A percentile compares a stretch with the other conserved stretches of the same genome.
Evolutionary conservation across 1,140 invertebrate genomes (phyloP).

Genomic region (Holcopasites calliopsidis): DNA sequence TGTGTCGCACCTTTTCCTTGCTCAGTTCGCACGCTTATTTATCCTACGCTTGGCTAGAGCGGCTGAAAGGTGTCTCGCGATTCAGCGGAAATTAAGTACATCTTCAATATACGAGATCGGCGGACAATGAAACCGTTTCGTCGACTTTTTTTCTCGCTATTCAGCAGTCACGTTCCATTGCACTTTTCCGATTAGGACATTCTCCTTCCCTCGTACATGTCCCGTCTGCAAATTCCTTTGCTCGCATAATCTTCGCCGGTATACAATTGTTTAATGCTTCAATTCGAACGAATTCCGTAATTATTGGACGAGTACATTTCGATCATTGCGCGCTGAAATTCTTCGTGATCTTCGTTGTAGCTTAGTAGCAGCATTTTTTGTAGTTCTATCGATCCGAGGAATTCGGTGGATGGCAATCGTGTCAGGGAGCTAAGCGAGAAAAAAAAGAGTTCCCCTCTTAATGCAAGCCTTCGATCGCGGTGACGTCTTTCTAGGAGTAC

Average conservation of each 20-base stretch:
- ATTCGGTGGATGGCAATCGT: background rate
- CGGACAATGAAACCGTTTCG: constrained; percentile 19
- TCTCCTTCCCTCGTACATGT: background rate
- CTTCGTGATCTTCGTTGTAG: no score
- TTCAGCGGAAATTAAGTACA: constrained; percentile 36
- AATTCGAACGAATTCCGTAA: no score
- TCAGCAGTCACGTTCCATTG: constrained; percentile 26
- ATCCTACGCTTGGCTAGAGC: background rate
- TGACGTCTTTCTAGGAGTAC: constrained; percentile 23
- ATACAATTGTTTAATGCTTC: no score
- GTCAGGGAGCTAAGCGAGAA: background rate
- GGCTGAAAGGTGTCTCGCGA: constrained; percentile 3
- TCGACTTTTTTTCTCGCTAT: constrained; percentile 17
- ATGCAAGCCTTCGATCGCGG: background rate
- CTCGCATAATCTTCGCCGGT: background rate
- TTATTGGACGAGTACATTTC: no score
- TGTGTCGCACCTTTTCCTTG: no score
- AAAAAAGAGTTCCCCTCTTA: background rate
- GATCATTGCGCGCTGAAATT: no score
- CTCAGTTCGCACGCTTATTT: no score
- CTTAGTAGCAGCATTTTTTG: background rate
- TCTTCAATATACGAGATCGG: constrained; percentile 3
- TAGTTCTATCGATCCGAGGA: background rate
- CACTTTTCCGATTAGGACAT: constrained; percentile 6
- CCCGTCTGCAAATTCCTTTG: background rate